phyloP scores from a whole-genome alignment of 2,888 invertebrate species.

The Acheta domesticus region DNA sequence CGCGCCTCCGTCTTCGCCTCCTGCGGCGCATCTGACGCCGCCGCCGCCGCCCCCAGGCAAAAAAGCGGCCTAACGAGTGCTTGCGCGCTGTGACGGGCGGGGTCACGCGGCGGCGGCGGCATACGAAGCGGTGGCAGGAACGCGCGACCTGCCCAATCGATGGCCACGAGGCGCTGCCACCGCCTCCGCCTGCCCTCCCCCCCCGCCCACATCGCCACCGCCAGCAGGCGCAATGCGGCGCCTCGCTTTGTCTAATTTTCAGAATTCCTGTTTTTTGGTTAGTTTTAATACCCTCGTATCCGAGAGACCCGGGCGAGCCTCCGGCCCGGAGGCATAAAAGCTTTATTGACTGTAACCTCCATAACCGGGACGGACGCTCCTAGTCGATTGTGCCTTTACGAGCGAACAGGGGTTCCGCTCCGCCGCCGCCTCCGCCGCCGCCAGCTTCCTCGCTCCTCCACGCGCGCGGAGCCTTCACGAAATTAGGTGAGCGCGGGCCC shows the following conservation, averaged over 20 bases:
- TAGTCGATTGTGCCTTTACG: conserved; percentile 10
- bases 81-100: neutral
- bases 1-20: neutral
- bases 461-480: too few relatives aligned
- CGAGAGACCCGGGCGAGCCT: neutral
- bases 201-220: neutral
- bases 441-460: neutral
- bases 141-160: conserved; percentile 18
- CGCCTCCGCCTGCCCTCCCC: neutral
- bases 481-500: too few relatives aligned
- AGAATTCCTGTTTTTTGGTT: conserved; percentile 18
- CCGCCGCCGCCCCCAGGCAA: neutral
- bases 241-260: conserved; percentile 12
- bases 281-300: conserved; percentile 18
- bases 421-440: neutral
- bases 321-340: conserved; percentile 1
- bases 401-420: neutral
- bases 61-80: conserved; percentile 8
- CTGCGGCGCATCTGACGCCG: neutral
- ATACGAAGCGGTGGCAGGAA: neutral
- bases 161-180: neutral
- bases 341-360: conserved; percentile 18
- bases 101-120: neutral
- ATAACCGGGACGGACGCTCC: conserved; percentile 7
- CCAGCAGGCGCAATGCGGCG: conserved; percentile 9